These are phyloP conservation scores for Poecile montanus DNA, from an alignment of 2,797 vertebrate genomes.

Conservation along the genomic window DNA sequence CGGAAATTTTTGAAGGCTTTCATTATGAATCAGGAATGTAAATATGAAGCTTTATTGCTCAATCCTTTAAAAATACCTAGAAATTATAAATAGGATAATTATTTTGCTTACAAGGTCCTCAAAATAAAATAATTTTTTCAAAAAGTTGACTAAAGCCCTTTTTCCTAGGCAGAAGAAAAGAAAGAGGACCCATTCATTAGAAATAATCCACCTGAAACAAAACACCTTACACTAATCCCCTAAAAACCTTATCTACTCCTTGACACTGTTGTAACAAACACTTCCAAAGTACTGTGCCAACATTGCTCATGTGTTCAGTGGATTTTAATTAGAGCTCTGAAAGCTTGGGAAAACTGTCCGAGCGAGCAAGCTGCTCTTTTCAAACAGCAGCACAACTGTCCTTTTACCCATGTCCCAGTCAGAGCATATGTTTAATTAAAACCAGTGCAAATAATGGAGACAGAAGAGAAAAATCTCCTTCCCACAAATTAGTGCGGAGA, in stretches of 20 bases:
- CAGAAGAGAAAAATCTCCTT: constrained; percentile 17
- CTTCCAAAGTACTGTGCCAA: constrained; percentile 58
- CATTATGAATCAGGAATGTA: background rate
- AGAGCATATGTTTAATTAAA: constrained; percentile 54
- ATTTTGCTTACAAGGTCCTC: background rate
- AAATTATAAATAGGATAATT: background rate
- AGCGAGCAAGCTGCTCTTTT: constrained; percentile 19
- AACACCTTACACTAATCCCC: constrained; percentile 65
- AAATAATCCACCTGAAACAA: constrained; percentile 72
- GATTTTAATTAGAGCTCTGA: constrained; percentile 66
- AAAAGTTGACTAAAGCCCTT: background rate
- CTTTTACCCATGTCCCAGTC: background rate
- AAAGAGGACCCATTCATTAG: constrained; percentile 46
- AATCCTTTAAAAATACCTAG: background rate
- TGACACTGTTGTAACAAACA: constrained; percentile 65
- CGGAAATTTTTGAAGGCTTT: background rate
- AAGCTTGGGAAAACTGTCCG: constrained; percentile 46
- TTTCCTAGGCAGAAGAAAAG: background rate
- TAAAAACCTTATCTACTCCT: constrained; percentile 72
- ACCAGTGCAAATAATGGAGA: constrained; percentile 29
- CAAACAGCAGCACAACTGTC: constrained; percentile 26
- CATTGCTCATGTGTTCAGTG: constrained; percentile 59
- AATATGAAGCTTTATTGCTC: background rate
- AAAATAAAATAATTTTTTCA: background rate
- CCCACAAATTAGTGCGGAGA: constrained; percentile 14